These are phyloP conservation scores for Himalopsyche anomala DNA, from an alignment of 2,888 invertebrate genomes.

Conservation along the genomic window DNA sequence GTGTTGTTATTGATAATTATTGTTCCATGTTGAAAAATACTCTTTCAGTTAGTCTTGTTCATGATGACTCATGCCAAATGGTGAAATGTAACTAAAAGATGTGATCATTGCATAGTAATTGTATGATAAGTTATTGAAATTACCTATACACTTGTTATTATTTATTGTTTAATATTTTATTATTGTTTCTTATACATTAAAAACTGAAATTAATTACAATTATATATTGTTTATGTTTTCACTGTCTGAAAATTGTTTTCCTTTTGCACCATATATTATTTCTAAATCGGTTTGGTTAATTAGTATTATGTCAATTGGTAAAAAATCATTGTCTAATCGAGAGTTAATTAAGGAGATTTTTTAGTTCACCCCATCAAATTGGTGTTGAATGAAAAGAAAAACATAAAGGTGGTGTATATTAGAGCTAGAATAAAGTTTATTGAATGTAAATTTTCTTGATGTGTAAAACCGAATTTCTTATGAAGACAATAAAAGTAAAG, in stretches of 20 bases:
- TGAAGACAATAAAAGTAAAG: too few species aligned
- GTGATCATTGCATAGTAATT: not conserved
- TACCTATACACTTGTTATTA: not conserved
- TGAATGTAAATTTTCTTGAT: too few species aligned
- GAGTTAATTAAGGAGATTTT: not conserved
- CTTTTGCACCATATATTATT: not conserved
- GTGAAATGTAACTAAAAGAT: not conserved
- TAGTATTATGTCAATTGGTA: too few species aligned
- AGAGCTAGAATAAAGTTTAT: not conserved
- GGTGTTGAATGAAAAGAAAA: not conserved
- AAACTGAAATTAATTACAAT: not conserved
- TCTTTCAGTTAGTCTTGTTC: too few species aligned
- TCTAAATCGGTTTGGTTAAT: not conserved
- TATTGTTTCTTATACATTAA: slow-evolving; percentile 1
- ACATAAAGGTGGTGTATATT: not conserved
- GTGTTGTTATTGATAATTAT: too few species aligned
- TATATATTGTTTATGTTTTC: not conserved
- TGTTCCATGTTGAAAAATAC: too few species aligned
- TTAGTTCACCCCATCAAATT: not conserved
- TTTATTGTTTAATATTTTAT: not conserved
- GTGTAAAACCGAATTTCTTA: too few species aligned
- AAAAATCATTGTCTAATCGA: not conserved
- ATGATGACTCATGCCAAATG: too few species aligned
- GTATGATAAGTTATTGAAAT: not conserved
- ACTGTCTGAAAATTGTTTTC: not conserved